These are phyloP conservation scores for Pomacea canaliculata DNA, from an alignment of 2,888 invertebrate species.

Conservation along the genomic window DNA sequence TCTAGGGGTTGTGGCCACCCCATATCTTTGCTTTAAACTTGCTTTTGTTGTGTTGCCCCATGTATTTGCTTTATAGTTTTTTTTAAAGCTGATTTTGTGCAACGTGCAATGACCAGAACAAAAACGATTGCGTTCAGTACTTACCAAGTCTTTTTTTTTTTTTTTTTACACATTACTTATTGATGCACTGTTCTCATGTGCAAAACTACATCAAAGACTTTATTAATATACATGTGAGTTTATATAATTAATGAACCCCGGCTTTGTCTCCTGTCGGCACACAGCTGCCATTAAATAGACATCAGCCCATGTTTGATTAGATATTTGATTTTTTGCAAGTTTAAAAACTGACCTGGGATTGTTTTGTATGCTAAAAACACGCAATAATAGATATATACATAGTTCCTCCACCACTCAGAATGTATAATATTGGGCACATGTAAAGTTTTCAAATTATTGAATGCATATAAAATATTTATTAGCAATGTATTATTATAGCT, in stretches of 20 bases:
- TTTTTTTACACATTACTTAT: too few relatives aligned
- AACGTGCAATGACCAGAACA: background rate
- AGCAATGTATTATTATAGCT: too few relatives aligned
- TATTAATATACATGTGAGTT: too few relatives aligned
- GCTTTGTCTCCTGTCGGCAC: slow-evolving; percentile 4
- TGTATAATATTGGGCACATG: too few relatives aligned
- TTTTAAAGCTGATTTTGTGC: background rate
- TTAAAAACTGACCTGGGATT: background rate
- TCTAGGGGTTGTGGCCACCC: background rate
- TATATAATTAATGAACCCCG: background rate
- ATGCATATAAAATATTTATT: too few relatives aligned
- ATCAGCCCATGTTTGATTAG: too few relatives aligned
- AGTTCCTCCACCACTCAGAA: too few relatives aligned
- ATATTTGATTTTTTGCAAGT: too few relatives aligned
- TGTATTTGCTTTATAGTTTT: background rate
- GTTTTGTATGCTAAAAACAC: background rate
- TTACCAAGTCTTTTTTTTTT: too few relatives aligned
- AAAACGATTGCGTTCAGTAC: background rate
- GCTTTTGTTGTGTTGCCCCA: background rate
- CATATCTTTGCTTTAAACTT: background rate
- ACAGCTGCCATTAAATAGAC: background rate
- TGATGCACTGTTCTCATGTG: too few relatives aligned
- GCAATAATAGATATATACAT: background rate
- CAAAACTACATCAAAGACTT: too few relatives aligned
- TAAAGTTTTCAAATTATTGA: too few relatives aligned